Evolutionary conservation across 2,113 vertebrate genomes (phyloP).

Genomic region (Tinamus guttatus): DNA sequence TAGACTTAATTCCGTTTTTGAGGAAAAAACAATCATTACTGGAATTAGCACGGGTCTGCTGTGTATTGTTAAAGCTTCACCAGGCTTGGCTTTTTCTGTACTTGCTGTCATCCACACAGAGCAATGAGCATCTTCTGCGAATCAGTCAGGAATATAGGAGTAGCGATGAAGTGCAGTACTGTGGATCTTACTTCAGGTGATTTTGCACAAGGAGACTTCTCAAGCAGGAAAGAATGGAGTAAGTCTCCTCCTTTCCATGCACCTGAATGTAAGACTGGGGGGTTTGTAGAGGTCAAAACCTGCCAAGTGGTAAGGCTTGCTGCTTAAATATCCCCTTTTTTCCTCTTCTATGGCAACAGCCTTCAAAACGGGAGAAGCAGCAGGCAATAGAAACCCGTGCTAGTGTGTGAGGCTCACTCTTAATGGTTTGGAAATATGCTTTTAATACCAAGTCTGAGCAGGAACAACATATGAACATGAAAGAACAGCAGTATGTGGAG

Average conservation of each 20-base stretch:
- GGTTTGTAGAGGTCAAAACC: background rate
- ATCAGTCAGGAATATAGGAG: background rate
- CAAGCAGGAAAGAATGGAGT: background rate
- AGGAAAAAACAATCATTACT: background rate
- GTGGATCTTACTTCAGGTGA: background rate
- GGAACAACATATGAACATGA: background rate
- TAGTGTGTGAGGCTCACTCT: background rate
- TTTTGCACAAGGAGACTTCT: background rate
- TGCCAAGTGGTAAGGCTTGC: background rate
- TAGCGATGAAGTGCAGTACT: background rate
- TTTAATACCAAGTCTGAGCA: rapidly evolving
- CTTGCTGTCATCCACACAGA: background rate
- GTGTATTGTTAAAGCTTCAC: background rate
- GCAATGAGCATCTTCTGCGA: background rate
- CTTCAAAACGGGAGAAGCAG: background rate
- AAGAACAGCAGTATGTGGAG: background rate
- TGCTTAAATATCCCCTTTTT: background rate
- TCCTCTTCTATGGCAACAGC: background rate
- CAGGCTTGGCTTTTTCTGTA: background rate
- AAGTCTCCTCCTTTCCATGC: background rate
- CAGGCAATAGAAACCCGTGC: background rate
- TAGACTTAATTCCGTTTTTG: background rate
- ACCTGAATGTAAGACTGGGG: background rate
- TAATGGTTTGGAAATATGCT: background rate
- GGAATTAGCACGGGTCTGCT: background rate